Percentiles rank a stretch among this genome's conserved stretches.
These are phyloP conservation scores for Jacana jacana DNA, from an alignment of 2,113 vertebrate genomes.

Conservation along the genomic window DNA sequence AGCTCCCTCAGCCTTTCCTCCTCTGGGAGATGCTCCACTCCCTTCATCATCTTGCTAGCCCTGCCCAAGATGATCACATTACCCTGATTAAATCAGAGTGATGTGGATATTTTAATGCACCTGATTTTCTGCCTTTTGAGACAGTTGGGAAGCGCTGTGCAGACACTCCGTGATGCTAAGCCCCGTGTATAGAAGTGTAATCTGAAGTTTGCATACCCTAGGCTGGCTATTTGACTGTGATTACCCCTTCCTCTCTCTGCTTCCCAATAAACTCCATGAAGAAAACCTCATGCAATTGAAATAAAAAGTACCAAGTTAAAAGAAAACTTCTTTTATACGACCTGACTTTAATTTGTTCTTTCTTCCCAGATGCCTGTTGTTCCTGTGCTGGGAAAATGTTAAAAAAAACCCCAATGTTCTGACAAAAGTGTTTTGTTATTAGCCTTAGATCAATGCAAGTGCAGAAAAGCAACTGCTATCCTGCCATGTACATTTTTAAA, in stretches of 20 bases:
- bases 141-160: neutral
- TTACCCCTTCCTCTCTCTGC: neutral
- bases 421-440: neutral
- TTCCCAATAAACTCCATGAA: neutral
- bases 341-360: neutral
- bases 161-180: neutral
- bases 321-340: neutral
- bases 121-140: neutral
- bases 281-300: neutral
- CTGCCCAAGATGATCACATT: too few relatives aligned
- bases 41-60: too few relatives aligned
- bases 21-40: too few relatives aligned
- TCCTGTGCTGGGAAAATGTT: neutral
- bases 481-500: neutral
- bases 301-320: neutral
- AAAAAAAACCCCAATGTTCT: neutral
- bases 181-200: neutral
- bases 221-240: neutral
- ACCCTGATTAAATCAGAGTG: neutral
- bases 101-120: neutral
- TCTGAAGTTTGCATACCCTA: neutral
- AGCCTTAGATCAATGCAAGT: neutral
- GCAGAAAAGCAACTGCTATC: neutral
- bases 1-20: too few relatives aligned
- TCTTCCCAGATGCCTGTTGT: neutral